Base-by-base conservation (phyloP, 2,797 vertebrate species). In the Chelon labrosus region DNA sequence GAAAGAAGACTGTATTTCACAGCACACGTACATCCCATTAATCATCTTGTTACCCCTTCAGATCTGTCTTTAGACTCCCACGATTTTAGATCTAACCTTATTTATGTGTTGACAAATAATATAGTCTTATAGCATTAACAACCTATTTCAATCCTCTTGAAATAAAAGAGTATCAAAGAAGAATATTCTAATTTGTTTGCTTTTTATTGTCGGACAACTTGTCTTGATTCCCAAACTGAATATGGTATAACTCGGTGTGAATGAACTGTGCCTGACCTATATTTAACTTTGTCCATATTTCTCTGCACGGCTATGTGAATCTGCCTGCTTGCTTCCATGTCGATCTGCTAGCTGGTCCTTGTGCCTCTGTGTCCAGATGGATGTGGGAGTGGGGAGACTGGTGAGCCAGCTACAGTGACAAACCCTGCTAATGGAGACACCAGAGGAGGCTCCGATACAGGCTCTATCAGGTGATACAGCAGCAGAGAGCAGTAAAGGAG, bases 311-410 rank as follows among this genome's bases (percentile, higher is more conserved):
- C 60, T 70, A 25, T 52, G 51, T 65, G 52, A 77, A 58, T 83
- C 37, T 54, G 39, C 46, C 13, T 17, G n/a, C 52, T 35, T 67
- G 65, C 62, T 51, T 57, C 41, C 44, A 27, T 65, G 47, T 59
- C 75, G 74, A 31, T 65, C 66, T 61, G 53, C 37, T 63, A 35
- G 13, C 75, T 66, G 22, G 41, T 74, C 27, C 56, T 10, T 65
- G 65, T 61, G 69, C 57, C 65, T 83, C 72, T 62, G 37, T 63
- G 63, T 49, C 81, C 92, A 92, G 91, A 91, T 92, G 92, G 88
- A 79, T 82, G 92, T 92, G 85, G 89, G 91, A 84, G 87, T 84
- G 66, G 52, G 71, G 85, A 67, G 75, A 54, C 75, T 63, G 57
- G 27, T 49, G 56, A 65, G 78, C 68, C 75, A 67, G 82, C 70